These are phyloP conservation scores for Sebastes kiyomatsui DNA, from an alignment of 2,797 vertebrate genomes.

Conservation along the genomic window DNA sequence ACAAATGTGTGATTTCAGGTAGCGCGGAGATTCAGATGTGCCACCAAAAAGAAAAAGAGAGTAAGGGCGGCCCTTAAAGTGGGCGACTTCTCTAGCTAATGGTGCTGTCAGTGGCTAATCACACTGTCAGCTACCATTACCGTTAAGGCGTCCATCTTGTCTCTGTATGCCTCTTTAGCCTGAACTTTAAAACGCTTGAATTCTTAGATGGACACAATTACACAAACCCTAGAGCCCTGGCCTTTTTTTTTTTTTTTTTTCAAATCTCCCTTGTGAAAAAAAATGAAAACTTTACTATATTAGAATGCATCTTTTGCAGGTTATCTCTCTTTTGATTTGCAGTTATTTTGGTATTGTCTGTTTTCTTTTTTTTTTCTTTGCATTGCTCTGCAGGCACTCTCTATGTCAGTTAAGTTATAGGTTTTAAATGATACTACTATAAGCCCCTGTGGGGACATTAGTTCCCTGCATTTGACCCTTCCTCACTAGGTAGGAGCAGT, in stretches of 20 bases:
- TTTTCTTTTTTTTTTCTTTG: background rate
- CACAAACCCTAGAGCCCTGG: constrained; percentile 6
- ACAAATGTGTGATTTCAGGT: constrained; percentile 52
- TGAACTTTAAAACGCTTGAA: constrained; percentile 69
- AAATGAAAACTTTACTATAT: background rate
- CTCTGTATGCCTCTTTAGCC: constrained; percentile 51
- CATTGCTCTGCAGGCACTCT: background rate
- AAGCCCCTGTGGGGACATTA: constrained; percentile 12
- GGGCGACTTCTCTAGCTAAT: constrained; percentile 70
- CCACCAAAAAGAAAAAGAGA: constrained; percentile 51
- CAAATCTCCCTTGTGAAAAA: background rate
- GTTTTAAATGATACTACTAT: background rate
- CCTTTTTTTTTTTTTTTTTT: background rate
- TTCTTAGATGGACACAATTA: constrained; percentile 67
- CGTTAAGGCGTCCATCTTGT: constrained; percentile 71
- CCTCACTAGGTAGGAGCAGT: constrained; percentile 1
- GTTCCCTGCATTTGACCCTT: constrained; percentile 40
- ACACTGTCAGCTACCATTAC: constrained; percentile 80
- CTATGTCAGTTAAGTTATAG: constrained; percentile 5
- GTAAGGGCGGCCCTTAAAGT: constrained; percentile 54
- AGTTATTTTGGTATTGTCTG: background rate
- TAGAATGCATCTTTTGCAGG: background rate
- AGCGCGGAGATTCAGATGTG: constrained; percentile 43
- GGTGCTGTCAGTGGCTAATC: constrained; percentile 81
- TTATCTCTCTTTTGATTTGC: background rate